Evolutionary conservation across 2,797 vertebrate species (phyloP).

Genomic region (Neomorphus geoffroyi): DNA sequence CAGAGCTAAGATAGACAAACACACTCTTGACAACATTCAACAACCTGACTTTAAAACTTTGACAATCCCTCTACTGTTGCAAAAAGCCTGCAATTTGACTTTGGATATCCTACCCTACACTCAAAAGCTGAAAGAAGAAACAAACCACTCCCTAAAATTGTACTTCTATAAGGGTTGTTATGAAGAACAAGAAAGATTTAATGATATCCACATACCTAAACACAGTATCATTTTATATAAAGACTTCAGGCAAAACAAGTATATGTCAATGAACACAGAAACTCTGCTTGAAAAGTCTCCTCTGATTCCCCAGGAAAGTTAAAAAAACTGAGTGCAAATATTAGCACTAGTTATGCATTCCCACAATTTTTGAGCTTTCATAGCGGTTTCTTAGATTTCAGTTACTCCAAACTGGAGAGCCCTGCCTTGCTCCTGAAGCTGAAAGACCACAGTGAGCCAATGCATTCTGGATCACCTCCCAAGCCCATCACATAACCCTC

Average conservation of each 20-base stretch:
- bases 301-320: neutral
- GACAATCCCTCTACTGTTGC: neutral
- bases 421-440: neutral
- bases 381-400: neutral
- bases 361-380: neutral
- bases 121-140: neutral
- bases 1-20: neutral
- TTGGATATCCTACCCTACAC: neutral
- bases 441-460: neutral
- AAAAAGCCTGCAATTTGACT: neutral
- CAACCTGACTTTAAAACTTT: neutral
- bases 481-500: neutral
- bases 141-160: neutral
- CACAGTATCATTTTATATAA: neutral
- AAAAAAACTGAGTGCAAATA: neutral
- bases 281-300: neutral
- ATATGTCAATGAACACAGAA: neutral
- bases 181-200: neutral
- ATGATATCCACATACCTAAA: neutral
- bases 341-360: neutral
- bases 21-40: neutral
- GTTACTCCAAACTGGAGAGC: neutral
- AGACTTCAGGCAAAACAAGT: neutral
- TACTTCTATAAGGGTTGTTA: neutral
- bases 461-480: neutral